Percentiles rank a stretch among this genome's conserved stretches.
phyloP scores from a whole-genome alignment of 2,888 invertebrate genomes.

The Branchipolynoe longqiensis region DNA sequence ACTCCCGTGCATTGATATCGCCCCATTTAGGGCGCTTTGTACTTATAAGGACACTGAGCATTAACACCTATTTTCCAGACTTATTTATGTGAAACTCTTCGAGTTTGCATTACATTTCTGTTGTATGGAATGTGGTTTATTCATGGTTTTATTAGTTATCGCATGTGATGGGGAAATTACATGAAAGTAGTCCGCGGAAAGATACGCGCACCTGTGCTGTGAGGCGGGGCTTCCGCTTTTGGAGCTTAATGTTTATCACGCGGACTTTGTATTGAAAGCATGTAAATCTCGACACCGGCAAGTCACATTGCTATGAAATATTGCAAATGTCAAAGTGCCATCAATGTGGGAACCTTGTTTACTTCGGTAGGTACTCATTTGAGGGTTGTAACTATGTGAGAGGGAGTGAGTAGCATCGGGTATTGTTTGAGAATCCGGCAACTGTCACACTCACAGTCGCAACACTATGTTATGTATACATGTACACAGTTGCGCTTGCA shows the following conservation, averaged over 20 bases:
- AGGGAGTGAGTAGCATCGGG: no score
- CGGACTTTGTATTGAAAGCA: slow-evolving; percentile 27
- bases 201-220: slow-evolving; percentile 7
- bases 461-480: no score
- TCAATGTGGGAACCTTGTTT: slow-evolving; percentile 59
- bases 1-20: slow-evolving; percentile 13
- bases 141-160: no score
- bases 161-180: no score
- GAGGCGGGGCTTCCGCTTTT: slow-evolving; percentile 20
- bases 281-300: neutral
- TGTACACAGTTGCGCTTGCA: no score
- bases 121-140: no score
- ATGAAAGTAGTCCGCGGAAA: neutral
- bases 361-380: slow-evolving; percentile 57
- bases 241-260: neutral
- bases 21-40: slow-evolving; percentile 13
- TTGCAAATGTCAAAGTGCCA: slow-evolving; percentile 58
- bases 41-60: neutral
- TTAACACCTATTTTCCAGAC: no score
- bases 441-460: no score
- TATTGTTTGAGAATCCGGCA: no score
- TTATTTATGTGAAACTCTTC: no score
- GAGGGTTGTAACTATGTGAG: neutral
- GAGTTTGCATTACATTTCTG: neutral
- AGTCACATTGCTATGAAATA: neutral